Conservation (phyloP, 2,797 vertebrate genomes). For the Gobionotothen gibberifrons region DNA sequence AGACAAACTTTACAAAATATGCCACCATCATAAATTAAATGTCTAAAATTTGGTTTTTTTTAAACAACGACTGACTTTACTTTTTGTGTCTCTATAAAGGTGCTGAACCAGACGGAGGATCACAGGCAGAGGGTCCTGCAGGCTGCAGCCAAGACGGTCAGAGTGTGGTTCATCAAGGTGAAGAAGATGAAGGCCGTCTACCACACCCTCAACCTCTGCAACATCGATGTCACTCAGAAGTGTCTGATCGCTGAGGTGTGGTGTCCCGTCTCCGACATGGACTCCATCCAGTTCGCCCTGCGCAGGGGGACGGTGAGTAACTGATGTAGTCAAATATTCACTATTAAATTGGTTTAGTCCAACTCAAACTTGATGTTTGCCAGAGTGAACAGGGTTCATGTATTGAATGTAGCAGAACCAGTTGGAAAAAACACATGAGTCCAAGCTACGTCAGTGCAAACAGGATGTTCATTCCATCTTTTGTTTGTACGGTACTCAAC, state of each 20-base stretch:
- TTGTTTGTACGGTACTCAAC: not conserved
- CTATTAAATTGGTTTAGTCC: no score
- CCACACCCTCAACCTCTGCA: slow-evolving; percentile 98
- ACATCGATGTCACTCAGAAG: slow-evolving; percentile 99
- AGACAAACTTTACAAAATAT: not conserved
- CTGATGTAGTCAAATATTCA: no score
- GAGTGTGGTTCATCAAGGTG: slow-evolving; percentile 99
- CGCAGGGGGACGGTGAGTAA: slow-evolving; percentile 94
- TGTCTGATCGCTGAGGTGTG: slow-evolving; percentile 98
- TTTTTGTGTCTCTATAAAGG: slow-evolving; percentile 76
- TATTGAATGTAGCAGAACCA: slow-evolving; percentile 6
- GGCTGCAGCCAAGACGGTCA: slow-evolving; percentile 93
- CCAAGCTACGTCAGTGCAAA: not conserved
- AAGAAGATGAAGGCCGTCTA: slow-evolving; percentile 99
- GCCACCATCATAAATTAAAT: not conserved
- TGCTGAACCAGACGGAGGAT: slow-evolving; percentile 98
- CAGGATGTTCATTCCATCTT: not conserved
- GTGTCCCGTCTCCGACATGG: slow-evolving; percentile 95
- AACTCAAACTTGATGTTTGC: no score
- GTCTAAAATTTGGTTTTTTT: not conserved
- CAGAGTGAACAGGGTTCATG: not conserved
- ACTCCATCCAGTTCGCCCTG: slow-evolving; percentile 98
- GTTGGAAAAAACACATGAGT: slow-evolving; percentile 1
- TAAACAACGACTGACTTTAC: not conserved
- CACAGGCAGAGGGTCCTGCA: slow-evolving; percentile 96